Evolutionary conservation across 1,140 invertebrate species (phyloP), one percentile per base, ranked within the genome.

Genomic region (Polypedilum vanderplanki): DNA sequence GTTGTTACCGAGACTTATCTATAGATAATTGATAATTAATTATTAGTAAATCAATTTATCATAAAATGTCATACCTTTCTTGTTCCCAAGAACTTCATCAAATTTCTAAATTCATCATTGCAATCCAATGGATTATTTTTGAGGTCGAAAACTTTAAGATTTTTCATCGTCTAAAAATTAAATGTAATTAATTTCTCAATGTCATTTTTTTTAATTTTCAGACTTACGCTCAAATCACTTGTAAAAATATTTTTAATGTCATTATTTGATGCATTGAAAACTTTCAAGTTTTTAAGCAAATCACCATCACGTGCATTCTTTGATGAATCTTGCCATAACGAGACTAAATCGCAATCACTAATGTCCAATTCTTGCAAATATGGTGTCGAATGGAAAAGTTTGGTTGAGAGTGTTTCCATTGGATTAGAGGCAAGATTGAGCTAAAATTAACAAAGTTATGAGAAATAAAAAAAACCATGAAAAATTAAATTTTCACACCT

Each of bases 391-490:
- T 87, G 75, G 80, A 92, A 92, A 1, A 89, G 83, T 41, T 88
- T 85, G 0, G 88, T 85, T 65, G 90, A 88, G 1, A 93, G 79
- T 12, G 86, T 84, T 76, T 84, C 85, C 64, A 93, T 81, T 5
- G 88, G 87, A 80, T 93, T 93, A 8, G 88, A 87, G 76, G 90
- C 88, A 64, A 93, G 83, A 79, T 86, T 89, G 1, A 93, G 78
- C 80, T 75, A 41, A 73, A 57, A 41, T 22, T 46, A 7, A 5
- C 40, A 75, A n/a, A 75, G 57, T 33, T 33, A 5, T 33, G 5
- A 33, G 24, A 3, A 64, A 10, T 5, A 33, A 22, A 22, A 24
- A 15, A 24, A 0, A 15, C n/a, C 41, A 46, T 12, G 15, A 1
- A 46, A 12, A 46, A 46, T 46, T 12, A 12, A 40, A 1, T 15